Evolutionary conservation across 2,797 vertebrate species (phyloP).

Genomic region (Bradypodion ventrale): DNA sequence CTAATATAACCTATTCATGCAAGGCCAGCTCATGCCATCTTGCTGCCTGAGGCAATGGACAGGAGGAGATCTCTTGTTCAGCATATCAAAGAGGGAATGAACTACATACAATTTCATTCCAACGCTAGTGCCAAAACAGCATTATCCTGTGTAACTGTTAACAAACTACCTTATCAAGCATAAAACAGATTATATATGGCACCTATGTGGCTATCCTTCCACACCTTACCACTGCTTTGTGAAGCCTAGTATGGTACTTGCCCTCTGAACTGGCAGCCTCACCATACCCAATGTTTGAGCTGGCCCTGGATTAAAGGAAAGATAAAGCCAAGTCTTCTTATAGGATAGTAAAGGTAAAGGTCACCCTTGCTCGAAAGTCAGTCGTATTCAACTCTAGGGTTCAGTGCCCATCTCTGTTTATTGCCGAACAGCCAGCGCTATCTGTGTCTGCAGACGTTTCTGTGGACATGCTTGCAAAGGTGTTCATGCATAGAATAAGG

Average conservation of each 20-base stretch:
- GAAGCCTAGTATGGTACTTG: background rate
- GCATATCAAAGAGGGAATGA: background rate
- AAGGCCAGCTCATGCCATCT: background rate
- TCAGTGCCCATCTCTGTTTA: too few relatives aligned
- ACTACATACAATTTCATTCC: background rate
- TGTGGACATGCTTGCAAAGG: too few relatives aligned
- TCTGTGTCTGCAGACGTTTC: too few relatives aligned
- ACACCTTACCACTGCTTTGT: background rate
- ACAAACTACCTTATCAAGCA: background rate
- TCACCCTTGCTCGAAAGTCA: too few relatives aligned
- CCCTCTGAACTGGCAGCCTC: background rate
- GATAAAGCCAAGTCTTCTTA: background rate
- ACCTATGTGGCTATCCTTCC: background rate
- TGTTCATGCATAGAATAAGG: background rate
- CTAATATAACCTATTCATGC: background rate
- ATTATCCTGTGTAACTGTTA: background rate
- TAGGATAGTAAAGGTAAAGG: too few relatives aligned
- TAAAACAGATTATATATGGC: background rate
- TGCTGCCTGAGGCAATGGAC: too few relatives aligned
- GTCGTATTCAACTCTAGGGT: too few relatives aligned
- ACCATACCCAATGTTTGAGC: background rate
- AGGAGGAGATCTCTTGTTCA: background rate
- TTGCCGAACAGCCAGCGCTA: too few relatives aligned
- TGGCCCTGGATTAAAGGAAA: background rate
- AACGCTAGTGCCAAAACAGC: background rate